These are phyloP conservation scores for Isaurus tuberculatus DNA, from an alignment of 92 coral and sea anemone genomes.

Conservation along the genomic window DNA sequence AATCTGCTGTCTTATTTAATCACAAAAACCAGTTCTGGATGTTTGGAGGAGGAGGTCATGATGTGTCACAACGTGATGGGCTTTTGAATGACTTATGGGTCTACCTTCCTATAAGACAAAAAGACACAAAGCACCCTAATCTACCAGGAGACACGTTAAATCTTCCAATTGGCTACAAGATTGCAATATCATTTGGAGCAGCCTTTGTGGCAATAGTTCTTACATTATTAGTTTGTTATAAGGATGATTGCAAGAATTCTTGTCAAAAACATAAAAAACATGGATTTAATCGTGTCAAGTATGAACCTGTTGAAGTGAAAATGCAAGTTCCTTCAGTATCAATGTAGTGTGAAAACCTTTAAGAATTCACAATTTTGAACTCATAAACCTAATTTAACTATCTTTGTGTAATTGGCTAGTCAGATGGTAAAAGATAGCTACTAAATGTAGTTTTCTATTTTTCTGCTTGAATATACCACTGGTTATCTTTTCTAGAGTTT, in stretches of 20 bases:
- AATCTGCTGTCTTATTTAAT: conserved; percentile 57
- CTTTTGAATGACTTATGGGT: conserved; percentile 81
- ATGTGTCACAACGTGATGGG: conserved; percentile 57
- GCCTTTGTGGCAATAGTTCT: conserved; percentile 72
- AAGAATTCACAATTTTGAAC: background rate
- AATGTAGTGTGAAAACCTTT: background rate
- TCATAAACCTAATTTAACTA: background rate
- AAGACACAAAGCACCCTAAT: conserved; percentile 36
- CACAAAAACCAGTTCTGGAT: conserved; percentile 62
- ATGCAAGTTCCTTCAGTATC: conserved; percentile 71
- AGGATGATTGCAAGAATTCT: conserved; percentile 75
- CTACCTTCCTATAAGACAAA: conserved; percentile 29
- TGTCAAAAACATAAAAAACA: conserved; percentile 62
- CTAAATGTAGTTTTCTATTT: too few relatives aligned
- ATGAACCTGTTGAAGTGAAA: conserved; percentile 78
- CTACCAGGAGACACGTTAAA: conserved; percentile 89
- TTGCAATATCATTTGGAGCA: conserved; percentile 78
- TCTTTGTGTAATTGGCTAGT: background rate
- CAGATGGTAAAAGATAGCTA: too few relatives aligned
- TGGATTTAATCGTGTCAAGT: conserved; percentile 70
- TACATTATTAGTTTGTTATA: conserved; percentile 76
- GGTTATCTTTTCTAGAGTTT: too few relatives aligned
- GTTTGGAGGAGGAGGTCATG: conserved; percentile 87
- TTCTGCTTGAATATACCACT: too few relatives aligned
- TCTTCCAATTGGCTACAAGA: conserved; percentile 75